Conservation (phyloP, 2,888 invertebrate genomes). For the Microplitis deprimator region DNA sequence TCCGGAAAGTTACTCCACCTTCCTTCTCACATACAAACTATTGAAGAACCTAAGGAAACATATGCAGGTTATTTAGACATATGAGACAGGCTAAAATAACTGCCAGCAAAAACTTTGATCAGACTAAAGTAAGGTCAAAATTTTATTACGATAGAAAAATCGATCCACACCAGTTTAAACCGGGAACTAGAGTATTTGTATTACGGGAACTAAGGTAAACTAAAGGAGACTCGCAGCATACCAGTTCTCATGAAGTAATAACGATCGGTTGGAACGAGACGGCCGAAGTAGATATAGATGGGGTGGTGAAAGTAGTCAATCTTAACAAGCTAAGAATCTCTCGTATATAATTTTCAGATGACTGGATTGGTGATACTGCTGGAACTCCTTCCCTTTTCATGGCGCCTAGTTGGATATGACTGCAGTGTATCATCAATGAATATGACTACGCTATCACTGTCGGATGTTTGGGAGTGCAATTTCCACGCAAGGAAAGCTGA, state of each 20-base stretch:
- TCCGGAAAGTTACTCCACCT: constrained; percentile 41
- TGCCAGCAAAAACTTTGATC: constrained; percentile 10
- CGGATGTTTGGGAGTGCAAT: background rate
- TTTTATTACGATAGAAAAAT: constrained; percentile 19
- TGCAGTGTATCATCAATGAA: background rate
- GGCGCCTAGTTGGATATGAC: constrained; percentile 10
- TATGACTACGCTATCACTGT: background rate
- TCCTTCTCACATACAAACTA: constrained; percentile 32
- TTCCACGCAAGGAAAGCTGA: background rate
- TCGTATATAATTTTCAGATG: constrained; percentile 5
- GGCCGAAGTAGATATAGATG: constrained; percentile 29
- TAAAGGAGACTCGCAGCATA: constrained; percentile 40
- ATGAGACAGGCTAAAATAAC: constrained; percentile 2
- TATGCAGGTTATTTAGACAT: constrained; percentile 30
- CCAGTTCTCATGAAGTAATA: constrained; percentile 32
- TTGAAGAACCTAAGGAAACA: constrained; percentile 28
- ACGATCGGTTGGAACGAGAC: constrained; percentile 31
- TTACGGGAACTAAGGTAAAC: constrained; percentile 37
- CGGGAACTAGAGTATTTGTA: constrained; percentile 35
- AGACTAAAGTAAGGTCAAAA: constrained; percentile 33
- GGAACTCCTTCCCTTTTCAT: background rate
- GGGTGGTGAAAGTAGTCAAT: constrained; percentile 26
- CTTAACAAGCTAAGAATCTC: constrained; percentile 10
- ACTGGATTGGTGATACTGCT: background rate
- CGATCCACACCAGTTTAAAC: constrained; percentile 24